A percentile compares a stretch with the other conserved stretches of the same genome.
Conservation (phyloP, 2,113 vertebrate genomes). For the Phrynosoma blainvillii region DNA sequence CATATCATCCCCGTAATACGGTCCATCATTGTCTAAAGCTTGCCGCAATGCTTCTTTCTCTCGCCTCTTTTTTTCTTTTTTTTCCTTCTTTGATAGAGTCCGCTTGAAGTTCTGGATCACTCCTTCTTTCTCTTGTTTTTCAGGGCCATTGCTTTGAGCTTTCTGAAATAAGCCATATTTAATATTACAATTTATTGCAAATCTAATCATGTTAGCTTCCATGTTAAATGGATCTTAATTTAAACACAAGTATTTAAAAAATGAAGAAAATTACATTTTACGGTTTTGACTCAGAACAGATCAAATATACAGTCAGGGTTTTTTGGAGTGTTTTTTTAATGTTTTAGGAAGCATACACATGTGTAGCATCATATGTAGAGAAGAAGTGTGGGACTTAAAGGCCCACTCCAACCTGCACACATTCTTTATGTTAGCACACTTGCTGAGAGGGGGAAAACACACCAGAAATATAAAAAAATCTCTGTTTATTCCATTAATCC, state of each 20-base stretch:
- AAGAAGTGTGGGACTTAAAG: not conserved
- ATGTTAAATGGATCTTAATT: not conserved
- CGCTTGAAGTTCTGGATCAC: slow-evolving; percentile 99
- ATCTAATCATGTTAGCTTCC: not conserved
- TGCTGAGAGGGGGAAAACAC: not conserved
- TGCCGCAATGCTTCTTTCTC: slow-evolving; percentile 89
- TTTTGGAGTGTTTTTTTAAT: too few relatives aligned
- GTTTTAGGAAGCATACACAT: not conserved
- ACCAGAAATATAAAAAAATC: too few relatives aligned
- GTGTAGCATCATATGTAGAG: not conserved
- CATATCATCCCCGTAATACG: slow-evolving; percentile 85
- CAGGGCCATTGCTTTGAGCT: slow-evolving; percentile 93
- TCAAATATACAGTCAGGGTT: not conserved
- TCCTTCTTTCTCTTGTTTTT: slow-evolving; percentile 95
- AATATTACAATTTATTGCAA: slow-evolving; percentile 27
- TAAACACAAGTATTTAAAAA: not conserved
- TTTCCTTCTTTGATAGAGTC: slow-evolving; percentile 97
- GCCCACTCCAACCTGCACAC: not conserved
- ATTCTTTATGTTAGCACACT: not conserved
- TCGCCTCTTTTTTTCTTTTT: slow-evolving; percentile 94
- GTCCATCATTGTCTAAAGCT: slow-evolving; percentile 84
- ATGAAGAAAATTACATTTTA: not conserved
- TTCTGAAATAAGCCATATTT: slow-evolving; percentile 79
- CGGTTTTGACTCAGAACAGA: not conserved
- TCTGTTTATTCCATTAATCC: not conserved